phyloP scores from a whole-genome alignment of 2,113 vertebrate genomes.

The Phrynosoma platyrhinos region DNA sequence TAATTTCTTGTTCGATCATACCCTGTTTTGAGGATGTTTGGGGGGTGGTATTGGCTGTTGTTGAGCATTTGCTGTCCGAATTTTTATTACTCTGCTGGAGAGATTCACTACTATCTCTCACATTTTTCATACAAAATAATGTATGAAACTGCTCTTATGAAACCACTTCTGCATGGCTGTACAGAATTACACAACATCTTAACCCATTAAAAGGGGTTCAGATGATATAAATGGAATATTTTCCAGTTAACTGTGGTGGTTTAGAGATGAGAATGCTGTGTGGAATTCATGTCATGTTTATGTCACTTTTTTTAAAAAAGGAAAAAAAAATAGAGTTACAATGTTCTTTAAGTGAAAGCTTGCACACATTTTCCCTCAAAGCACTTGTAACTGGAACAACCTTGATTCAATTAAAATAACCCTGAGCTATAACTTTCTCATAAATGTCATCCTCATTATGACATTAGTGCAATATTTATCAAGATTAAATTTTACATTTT shows the following conservation, averaged over 20 bases:
- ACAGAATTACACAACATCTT: not conserved
- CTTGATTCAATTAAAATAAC: conserved; percentile 18
- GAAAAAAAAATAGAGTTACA: not conserved
- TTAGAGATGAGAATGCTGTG: not conserved
- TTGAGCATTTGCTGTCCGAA: too few relatives aligned
- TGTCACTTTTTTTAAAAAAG: not conserved
- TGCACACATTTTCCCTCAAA: not conserved
- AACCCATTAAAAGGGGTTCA: too few relatives aligned
- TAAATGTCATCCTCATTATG: conserved; percentile 17
- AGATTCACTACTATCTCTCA: too few relatives aligned
- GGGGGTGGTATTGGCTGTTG: too few relatives aligned
- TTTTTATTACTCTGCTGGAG: too few relatives aligned
- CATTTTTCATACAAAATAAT: too few relatives aligned
- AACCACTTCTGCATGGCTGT: not conserved
- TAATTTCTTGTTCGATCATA: too few relatives aligned
- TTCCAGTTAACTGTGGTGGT: not conserved
- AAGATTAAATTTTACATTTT: conserved; percentile 18
- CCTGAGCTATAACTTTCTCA: not conserved
- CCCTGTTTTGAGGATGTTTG: too few relatives aligned
- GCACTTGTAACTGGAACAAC: conserved; percentile 14
- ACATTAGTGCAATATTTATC: conserved; percentile 26
- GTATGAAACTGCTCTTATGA: not conserved
- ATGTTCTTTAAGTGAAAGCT: not conserved
- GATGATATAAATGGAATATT: not conserved
- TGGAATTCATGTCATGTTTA: not conserved